Conservation (phyloP, 2,797 vertebrate species). For the Anabas testudineus region DNA sequence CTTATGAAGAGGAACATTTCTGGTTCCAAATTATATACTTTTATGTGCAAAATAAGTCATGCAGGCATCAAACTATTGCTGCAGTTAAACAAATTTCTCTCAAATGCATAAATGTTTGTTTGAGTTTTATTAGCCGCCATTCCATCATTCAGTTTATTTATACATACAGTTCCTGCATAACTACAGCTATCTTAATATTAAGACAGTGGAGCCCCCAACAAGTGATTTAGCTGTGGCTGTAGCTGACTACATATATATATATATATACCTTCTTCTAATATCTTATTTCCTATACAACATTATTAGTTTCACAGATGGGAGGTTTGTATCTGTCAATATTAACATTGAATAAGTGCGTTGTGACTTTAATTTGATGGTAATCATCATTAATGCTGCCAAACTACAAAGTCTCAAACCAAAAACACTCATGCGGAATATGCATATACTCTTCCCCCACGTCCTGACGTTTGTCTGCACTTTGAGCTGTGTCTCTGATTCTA, state of each 20-base stretch:
- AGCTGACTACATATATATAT: not conserved
- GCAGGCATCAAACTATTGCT: too few species aligned
- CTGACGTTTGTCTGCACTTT: conserved; percentile 38
- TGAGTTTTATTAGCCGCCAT: too few species aligned
- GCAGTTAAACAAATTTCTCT: too few species aligned
- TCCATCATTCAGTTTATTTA: too few species aligned
- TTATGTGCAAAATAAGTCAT: not conserved
- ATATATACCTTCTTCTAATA: too few species aligned
- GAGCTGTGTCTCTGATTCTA: conserved; percentile 56
- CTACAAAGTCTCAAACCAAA: not conserved
- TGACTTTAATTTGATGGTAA: too few species aligned
- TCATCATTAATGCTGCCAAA: not conserved
- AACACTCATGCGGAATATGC: conserved; percentile 2
- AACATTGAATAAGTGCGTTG: conserved; percentile 21
- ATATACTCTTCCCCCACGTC: conserved; percentile 2
- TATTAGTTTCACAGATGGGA: not conserved
- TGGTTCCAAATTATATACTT: not conserved
- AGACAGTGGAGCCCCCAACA: too few species aligned
- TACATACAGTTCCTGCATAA: too few species aligned
- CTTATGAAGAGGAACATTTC: conserved; percentile 5
- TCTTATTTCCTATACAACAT: not conserved
- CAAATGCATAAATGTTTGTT: too few species aligned
- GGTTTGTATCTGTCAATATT: conserved; percentile 6
- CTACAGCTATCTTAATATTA: too few species aligned
- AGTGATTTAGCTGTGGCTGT: not conserved